phyloP scores from a whole-genome alignment of 2,888 invertebrate species.

The Drosophila suboccidentalis region DNA sequence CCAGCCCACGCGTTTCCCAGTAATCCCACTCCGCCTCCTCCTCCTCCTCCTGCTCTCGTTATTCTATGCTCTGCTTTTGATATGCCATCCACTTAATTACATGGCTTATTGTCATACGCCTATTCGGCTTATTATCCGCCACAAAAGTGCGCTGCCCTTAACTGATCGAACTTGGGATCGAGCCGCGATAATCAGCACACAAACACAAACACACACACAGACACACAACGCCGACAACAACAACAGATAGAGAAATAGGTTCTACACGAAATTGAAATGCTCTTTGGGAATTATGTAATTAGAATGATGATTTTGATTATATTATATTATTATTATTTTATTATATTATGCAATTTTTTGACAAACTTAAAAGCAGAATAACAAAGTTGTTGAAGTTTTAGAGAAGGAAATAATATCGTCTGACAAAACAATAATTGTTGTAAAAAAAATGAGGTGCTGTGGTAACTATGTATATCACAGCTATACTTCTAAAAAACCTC shows the following conservation, averaged over 20 bases:
- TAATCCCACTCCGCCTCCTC: slow-evolving; percentile 51
- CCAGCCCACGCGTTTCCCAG: slow-evolving; percentile 70
- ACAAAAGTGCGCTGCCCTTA: slow-evolving; percentile 73
- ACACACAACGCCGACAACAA: background rate
- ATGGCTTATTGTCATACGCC: slow-evolving; percentile 80
- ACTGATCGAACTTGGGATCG: slow-evolving; percentile 80
- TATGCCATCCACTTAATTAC: slow-evolving; percentile 76
- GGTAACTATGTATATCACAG: no score
- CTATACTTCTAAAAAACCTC: no score
- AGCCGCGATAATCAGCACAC: slow-evolving; percentile 63
- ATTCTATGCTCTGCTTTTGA: slow-evolving; percentile 48
- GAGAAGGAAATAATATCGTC: no score
- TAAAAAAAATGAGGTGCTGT: no score
- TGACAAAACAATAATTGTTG: no score
- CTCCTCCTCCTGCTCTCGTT: slow-evolving; percentile 39
- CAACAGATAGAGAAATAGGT: background rate
- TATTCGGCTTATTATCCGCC: slow-evolving; percentile 79
- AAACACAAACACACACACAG: slow-evolving; percentile 31
- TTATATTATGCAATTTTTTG: background rate
- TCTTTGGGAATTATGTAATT: slow-evolving; percentile 4
- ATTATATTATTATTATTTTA: background rate
- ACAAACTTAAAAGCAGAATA: background rate
- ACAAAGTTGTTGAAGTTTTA: background rate
- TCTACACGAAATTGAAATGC: slow-evolving; percentile 30
- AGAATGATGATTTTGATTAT: background rate